Percentiles rank a stretch among this genome's conserved stretches.
These are phyloP conservation scores for Andrena dorsata DNA, from an alignment of 2,888 invertebrate species.

Conservation along the genomic window DNA sequence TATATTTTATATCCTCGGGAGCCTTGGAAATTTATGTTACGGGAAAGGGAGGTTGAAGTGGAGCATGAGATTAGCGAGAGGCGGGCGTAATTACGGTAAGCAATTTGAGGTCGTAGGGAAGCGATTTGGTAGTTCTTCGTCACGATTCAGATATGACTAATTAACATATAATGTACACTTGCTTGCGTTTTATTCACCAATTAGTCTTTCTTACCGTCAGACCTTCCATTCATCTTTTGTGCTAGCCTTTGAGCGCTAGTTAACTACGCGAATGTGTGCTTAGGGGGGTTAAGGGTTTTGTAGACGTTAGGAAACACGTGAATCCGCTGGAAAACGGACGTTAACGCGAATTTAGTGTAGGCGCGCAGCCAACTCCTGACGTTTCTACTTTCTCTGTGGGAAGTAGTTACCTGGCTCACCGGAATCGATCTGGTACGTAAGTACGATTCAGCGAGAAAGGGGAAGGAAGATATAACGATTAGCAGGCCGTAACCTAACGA, in stretches of 20 bases:
- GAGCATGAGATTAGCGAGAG: conserved; percentile 27
- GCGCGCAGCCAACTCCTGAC: conserved; percentile 22
- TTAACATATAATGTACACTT: conserved; percentile 16
- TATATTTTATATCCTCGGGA: conserved; percentile 29
- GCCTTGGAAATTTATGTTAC: conserved; percentile 33
- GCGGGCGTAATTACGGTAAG: conserved; percentile 26
- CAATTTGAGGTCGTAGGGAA: conserved; percentile 18
- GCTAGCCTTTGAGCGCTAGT: no score
- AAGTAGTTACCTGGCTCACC: conserved; percentile 49
- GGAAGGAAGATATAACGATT: conserved; percentile 64
- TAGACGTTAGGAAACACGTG: background rate
- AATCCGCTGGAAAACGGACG: conserved; percentile 26
- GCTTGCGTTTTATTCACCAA: background rate
- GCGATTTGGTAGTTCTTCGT: conserved; percentile 14
- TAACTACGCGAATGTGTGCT: no score
- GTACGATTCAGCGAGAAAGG: conserved; percentile 40
- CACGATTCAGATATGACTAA: conserved; percentile 33
- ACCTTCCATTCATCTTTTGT: no score
- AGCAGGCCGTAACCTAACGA: conserved; percentile 62
- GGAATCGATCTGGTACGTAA: conserved; percentile 58
- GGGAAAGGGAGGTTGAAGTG: conserved; percentile 26
- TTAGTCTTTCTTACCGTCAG: no score
- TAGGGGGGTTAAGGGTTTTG: background rate
- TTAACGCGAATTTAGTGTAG: conserved; percentile 35
- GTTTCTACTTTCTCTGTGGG: conserved; percentile 31